These are phyloP conservation scores for Acinonyx jubatus DNA, from an alignment of 2,113 vertebrate species.

Conservation along the genomic window DNA sequence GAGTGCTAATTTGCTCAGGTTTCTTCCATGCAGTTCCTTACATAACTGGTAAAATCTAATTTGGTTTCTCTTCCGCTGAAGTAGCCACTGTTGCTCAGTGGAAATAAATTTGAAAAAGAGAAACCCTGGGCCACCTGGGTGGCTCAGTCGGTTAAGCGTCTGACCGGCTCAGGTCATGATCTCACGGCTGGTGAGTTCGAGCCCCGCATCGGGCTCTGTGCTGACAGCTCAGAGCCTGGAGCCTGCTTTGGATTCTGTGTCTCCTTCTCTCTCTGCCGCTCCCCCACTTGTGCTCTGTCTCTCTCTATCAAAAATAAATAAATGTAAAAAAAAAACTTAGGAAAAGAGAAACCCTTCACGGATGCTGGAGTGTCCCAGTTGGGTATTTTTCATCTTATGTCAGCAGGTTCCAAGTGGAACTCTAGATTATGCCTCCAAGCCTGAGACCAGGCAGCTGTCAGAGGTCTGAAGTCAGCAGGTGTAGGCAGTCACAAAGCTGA, in stretches of 20 bases:
- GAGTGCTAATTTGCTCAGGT: not conserved
- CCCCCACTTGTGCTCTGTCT: no score
- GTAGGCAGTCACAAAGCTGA: not conserved
- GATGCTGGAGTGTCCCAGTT: not conserved
- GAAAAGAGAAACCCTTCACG: not conserved
- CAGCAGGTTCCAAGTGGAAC: not conserved
- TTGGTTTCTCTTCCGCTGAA: not conserved
- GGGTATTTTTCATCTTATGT: not conserved
- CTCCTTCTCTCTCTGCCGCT: no score
- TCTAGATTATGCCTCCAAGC: not conserved
- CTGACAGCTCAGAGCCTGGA: no score
- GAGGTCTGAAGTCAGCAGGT: not conserved
- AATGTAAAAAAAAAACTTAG: no score
- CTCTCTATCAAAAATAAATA: no score
- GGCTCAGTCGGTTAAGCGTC: no score
- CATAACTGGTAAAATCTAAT: not conserved
- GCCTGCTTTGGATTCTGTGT: no score
- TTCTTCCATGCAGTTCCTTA: not conserved
- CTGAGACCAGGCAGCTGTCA: not conserved
- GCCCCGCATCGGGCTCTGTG: no score
- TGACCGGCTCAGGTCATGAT: no score
- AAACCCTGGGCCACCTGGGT: not conserved
- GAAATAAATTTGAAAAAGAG: conserved; percentile 6
- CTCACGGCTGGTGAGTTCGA: no score
- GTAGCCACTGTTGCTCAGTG: not conserved